phyloP scores from a whole-genome alignment of 2,797 vertebrate species.

The Bradypodion pumilum region DNA sequence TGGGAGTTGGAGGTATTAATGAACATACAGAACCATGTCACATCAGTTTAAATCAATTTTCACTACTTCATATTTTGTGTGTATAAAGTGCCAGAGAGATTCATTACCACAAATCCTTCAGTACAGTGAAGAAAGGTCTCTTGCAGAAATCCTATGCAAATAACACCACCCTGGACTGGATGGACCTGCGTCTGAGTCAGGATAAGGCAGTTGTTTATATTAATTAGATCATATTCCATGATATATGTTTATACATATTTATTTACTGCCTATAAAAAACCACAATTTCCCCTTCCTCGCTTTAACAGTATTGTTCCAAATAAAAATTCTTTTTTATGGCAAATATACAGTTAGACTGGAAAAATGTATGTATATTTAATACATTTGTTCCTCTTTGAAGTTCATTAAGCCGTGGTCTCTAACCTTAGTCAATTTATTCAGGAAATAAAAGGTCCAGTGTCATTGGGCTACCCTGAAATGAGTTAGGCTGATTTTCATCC shows the following conservation, averaged over 20 bases:
- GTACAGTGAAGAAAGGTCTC: neutral
- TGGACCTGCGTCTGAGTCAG: neutral
- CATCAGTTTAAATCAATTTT: neutral
- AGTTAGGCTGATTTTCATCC: neutral
- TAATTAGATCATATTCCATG: neutral
- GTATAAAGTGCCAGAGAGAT: neutral
- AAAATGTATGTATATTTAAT: no score
- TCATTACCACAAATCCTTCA: no score
- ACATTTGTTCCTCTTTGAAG: neutral
- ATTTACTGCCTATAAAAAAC: neutral
- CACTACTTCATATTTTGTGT: no score
- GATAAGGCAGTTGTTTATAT: neutral
- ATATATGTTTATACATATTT: neutral
- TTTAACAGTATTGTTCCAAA: neutral
- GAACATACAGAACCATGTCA: no score
- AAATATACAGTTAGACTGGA: neutral
- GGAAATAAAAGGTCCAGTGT: neutral
- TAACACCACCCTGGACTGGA: neutral
- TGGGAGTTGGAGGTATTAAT: neutral
- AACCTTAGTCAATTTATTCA: neutral
- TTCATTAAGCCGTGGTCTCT: neutral
- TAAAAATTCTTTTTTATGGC: neutral
- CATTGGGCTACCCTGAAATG: neutral
- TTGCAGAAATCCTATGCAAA: neutral
- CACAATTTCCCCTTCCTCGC: neutral